Base-by-base conservation (phyloP, 1,140 invertebrate genomes). In the Drosophila subpulchrella region DNA sequence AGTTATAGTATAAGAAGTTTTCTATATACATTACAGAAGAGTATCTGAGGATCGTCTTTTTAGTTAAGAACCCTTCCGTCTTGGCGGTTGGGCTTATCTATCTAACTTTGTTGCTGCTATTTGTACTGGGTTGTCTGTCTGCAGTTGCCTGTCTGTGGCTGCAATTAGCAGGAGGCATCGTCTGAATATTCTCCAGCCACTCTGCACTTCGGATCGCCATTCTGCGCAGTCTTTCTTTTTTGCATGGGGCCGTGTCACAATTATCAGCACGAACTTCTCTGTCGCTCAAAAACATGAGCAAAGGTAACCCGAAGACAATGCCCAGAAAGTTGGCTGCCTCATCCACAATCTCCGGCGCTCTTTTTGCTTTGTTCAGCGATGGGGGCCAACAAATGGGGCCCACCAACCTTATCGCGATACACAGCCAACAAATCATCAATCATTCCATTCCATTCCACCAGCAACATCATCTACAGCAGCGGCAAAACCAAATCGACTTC, bases 341-440 rank as follows among this genome's bases (percentile, higher is more conserved):
- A 56, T 13, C 54, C 10, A 2, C 39, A 17, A n/a, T 39, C 55
- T 42, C 8, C 6, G 48, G 60, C 75, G 50, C 57, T 63, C 72
- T 61, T 54, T 60, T 27, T 30, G 24, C 58, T 60, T 63, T 65
- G 44, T 36, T 63, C 54, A 11, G 54, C 36, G 30, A 27, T 56
- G 50, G 59, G 27, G 53, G 70, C 41, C 41, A 54, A 42, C 55
- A 41, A 55, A 61, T 72, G 17, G 41, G 41, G 57, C 68, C 71
- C 58, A 57, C 53, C 58, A 54, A 46, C 60, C 78, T 82, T 85
- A 88, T 82, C 78, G 62, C 75, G 41, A 61, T 61, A 68, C 58
- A 71, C 62, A 67, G 75, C 65, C 57, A 85, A 83, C 80, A 75
- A 83, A 85, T 85, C 81, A 85, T 85, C 82, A 85, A 85, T 85